These are phyloP conservation scores for Hyperoplus lanceolatus DNA, from an alignment of 2,797 vertebrate genomes.

Conservation along the genomic window DNA sequence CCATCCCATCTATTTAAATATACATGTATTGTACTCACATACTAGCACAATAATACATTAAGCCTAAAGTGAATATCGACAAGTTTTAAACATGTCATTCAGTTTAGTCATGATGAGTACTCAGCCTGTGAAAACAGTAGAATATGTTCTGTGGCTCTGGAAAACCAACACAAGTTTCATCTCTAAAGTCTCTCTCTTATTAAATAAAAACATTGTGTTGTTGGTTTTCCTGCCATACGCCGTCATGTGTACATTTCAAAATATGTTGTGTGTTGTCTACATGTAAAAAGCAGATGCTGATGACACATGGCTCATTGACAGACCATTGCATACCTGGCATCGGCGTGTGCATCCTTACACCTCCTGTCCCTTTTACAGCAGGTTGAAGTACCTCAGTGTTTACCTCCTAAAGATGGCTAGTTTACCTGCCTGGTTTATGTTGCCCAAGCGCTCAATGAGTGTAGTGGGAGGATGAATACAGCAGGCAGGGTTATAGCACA, in stretches of 20 bases:
- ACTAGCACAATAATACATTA: not conserved
- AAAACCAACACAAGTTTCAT: too few relatives aligned
- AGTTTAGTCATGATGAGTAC: not conserved
- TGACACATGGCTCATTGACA: conserved; percentile 31
- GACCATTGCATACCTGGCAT: conserved; percentile 29
- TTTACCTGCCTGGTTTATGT: conserved; percentile 15
- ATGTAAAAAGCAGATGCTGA: too few relatives aligned
- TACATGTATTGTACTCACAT: too few relatives aligned
- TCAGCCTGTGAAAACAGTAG: not conserved
- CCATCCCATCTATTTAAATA: not conserved
- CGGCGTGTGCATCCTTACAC: conserved; percentile 27
- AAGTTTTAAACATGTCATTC: not conserved
- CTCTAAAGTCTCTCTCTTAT: too few relatives aligned
- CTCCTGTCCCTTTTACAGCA: conserved; percentile 25
- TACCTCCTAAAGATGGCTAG: conserved; percentile 25
- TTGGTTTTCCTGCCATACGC: too few relatives aligned
- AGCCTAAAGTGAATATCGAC: too few relatives aligned
- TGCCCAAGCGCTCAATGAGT: conserved; percentile 18
- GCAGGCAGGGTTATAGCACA: conserved; percentile 17
- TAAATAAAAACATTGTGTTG: too few relatives aligned
- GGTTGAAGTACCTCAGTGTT: conserved; percentile 28
- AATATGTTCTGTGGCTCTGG: too few relatives aligned
- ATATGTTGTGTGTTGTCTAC: too few relatives aligned
- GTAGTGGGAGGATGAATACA: conserved; percentile 36
- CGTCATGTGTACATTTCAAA: too few relatives aligned